Evolutionary conservation across 2,113 vertebrate species (phyloP), one percentile per base, ranked within the genome.

Genomic region (Xyliphius kryptos): DNA sequence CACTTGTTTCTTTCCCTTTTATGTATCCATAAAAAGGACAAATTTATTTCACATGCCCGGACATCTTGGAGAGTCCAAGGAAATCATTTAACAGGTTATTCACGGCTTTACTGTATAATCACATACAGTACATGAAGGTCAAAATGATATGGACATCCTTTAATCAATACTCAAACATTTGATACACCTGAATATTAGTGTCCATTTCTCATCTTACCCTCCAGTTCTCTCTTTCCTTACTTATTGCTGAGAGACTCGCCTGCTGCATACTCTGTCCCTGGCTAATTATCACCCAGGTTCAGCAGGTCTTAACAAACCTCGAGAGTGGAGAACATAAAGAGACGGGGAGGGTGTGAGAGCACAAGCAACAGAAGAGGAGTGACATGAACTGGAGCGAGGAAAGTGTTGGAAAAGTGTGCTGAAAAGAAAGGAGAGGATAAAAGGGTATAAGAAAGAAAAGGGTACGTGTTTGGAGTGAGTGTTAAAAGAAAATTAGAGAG

Each of bases 211-310:
- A 41, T 61, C 38, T 21, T 37, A 4, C 38, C 15, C 32, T 44
- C 40, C 14, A 15, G 38, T 49, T 63, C 41, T 51, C 54, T 66
- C 38, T 59, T 54, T 61, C 48, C 17, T 20, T n/a, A 15, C 47
- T 63, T 55, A 59, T 63, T 54, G 68, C 48, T 67, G 59, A 62
- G 55, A 70, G 52, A 57, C 63, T 69, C 67, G 61, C 57, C 73
- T 66, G 51, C 66, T 74, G 73, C 44, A 71, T 63, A 21, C 56
- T 56, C 54, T 67, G 73, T 73, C 73, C 71, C 73, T 71, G 63
- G 63, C 73, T 75, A 78, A 78, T 78, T 75, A 78, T 73, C 76
- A 75, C 73, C 59, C 65, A 63, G 67, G 61, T 75, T 73, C 67
- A 50, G 52, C 56, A 60, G 50, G 66, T 54, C 56, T 71, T 75